These are phyloP conservation scores for Cataglyphis cursor DNA, from an alignment of 2,888 invertebrate species.

Conservation along the genomic window DNA sequence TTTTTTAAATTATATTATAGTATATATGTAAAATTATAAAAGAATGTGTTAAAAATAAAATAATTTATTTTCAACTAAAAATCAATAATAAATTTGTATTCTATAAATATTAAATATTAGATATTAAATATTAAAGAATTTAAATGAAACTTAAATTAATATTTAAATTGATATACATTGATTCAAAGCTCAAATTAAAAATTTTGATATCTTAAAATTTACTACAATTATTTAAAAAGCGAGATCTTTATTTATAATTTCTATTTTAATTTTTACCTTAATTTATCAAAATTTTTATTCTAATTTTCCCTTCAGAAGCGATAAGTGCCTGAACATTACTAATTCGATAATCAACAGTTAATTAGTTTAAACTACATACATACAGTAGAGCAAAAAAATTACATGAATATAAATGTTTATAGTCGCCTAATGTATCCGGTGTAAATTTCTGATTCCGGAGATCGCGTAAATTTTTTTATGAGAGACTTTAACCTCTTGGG, in stretches of 20 bases:
- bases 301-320: neutral
- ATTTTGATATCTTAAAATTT: neutral
- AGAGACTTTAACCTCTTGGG: conserved; percentile 39
- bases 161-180: neutral
- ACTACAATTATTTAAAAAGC: conserved; percentile 2
- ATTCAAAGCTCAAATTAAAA: neutral
- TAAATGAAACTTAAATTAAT: neutral
- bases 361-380: neutral
- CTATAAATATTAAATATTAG: neutral
- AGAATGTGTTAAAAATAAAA: neutral
- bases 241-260: neutral
- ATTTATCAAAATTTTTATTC: neutral
- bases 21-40: neutral
- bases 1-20: neutral
- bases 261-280: neutral
- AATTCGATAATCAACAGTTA: neutral
- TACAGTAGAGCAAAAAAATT: neutral
- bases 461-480: conserved; percentile 50
- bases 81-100: neutral
- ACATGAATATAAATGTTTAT: conserved; percentile 23
- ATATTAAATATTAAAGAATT: neutral
- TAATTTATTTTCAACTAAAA: neutral
- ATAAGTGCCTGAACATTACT: neutral
- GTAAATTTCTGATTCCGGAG: neutral
- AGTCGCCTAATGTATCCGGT: neutral